phyloP scores from a whole-genome alignment of 2,797 vertebrate genomes.

The Xyrichtys novacula region DNA sequence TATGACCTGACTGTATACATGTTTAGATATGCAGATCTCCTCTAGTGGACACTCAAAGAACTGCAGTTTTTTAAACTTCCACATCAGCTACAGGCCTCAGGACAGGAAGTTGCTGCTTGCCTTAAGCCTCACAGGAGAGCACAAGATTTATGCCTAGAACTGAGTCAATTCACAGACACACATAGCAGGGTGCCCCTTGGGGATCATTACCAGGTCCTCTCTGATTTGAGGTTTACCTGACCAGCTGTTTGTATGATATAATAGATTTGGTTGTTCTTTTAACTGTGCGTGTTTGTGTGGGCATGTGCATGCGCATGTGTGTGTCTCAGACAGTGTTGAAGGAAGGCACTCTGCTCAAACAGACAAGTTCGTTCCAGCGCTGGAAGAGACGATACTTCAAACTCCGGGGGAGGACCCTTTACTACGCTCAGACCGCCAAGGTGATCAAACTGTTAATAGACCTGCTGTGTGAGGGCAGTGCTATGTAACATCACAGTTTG shows the following conservation, averaged over 20 bases:
- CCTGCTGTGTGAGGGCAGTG: background rate
- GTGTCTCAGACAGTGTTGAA: conserved; percentile 91
- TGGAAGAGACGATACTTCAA: conserved; percentile 99
- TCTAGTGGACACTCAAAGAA: too few relatives aligned
- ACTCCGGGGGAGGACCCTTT: conserved; percentile 93
- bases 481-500: background rate
- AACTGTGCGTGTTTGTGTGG: conserved; percentile 7
- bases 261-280: background rate
- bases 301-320: background rate
- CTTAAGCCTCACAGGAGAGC: too few relatives aligned
- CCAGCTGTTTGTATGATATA: background rate
- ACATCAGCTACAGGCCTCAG: too few relatives aligned
- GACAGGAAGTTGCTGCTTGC: too few relatives aligned
- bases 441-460: conserved; percentile 29
- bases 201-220: too few relatives aligned
- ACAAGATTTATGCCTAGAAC: too few relatives aligned
- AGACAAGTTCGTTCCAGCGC: conserved; percentile 97
- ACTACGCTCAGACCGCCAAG: conserved; percentile 98
- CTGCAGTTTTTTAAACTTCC: too few relatives aligned
- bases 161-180: too few relatives aligned
- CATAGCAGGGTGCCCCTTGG: too few relatives aligned
- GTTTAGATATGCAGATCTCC: too few relatives aligned
- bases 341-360: conserved; percentile 96
- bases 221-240: too few relatives aligned
- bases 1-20: too few relatives aligned